Evolutionary conservation across 2,888 invertebrate species (phyloP), one percentile per base, ranked within the genome.

Genomic region (Exephanes ischioxanthus): DNA sequence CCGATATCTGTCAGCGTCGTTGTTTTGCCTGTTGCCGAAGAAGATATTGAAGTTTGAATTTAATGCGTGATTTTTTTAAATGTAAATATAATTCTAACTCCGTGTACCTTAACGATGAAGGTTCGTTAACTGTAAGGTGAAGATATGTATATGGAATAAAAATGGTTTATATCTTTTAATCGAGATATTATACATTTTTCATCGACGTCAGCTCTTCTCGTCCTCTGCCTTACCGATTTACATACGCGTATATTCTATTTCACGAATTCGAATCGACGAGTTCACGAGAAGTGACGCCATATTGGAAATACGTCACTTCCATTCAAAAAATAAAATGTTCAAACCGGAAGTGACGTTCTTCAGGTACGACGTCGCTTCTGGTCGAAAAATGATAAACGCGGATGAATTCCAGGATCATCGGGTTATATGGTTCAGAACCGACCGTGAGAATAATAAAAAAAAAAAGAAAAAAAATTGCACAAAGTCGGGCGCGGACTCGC

Each of bases 21-120:
- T 2, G 81, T 90, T 68, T 77, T 94, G 53, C 94, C 94, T 4
- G 88, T 92, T 3, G 86, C 91, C 7, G 93, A 93, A 81, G 91
- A 93, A 78, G 93, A 94, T 53, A 92, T 93, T 19, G 92, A 93
- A 84, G 86, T 92, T 80, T 93, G 84, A 30, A 26, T 80, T 45
- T 41, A 67, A 41, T 45, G 73, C 19, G 58, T 9, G 26, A 58
- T 58, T 55, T 19, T n/a, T 53, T 53, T 53, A 2, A 9, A 22
- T 19, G 55, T 22, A 22, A 22, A 55, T 11, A 55, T 55, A 55
- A 55, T 19, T 3, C 11, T 55, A 11, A 55, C 55, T 55, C 55
- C 9, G 19, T 19, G 55, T 55, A 55, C 55, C 55, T 55, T 55
- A 22, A 11, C 22, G 22, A 55, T 55, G 22, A 22, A 22, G 55